phyloP scores from a whole-genome alignment of 1,140 invertebrate genomes.

The Drosophila ficusphila region DNA sequence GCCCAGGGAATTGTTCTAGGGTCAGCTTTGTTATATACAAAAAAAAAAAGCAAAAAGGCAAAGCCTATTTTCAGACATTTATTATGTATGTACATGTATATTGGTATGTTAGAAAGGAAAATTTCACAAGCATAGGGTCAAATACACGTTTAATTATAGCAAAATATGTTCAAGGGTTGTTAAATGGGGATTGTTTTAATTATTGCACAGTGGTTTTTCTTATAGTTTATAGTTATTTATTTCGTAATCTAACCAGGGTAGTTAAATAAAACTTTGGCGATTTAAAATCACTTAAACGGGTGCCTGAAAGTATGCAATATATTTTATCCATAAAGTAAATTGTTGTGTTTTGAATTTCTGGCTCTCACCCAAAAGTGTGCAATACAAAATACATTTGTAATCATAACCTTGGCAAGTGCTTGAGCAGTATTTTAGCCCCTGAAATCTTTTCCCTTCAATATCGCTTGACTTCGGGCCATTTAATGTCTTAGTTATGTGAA shows the following conservation, averaged over 20 bases:
- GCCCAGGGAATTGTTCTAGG: constrained; percentile 41
- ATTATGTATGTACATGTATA: constrained; percentile 33
- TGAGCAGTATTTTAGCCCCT: neutral
- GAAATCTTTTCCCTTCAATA: neutral
- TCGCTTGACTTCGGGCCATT: constrained; percentile 6
- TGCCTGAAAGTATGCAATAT: too few species aligned
- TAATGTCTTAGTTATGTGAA: constrained; percentile 52
- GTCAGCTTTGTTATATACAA: too few species aligned
- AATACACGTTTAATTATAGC: neutral
- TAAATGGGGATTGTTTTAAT: too few species aligned
- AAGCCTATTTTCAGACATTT: constrained; percentile 13
- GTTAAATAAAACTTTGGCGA: neutral
- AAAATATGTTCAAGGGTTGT: neutral
- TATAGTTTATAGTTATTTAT: too few species aligned
- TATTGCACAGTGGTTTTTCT: too few species aligned
- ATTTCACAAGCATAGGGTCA: too few species aligned
- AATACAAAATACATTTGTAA: constrained; percentile 18
- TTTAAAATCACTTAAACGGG: too few species aligned
- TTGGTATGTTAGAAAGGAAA: neutral
- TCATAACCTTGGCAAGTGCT: constrained; percentile 48
- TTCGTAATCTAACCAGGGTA: too few species aligned
- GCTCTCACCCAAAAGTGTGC: constrained; percentile 26
- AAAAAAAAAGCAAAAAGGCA: constrained; percentile 20
- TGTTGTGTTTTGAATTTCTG: constrained; percentile 18
- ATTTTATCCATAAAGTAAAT: constrained; percentile 1